Evolutionary conservation across 2,888 invertebrate species (phyloP).

Genomic region (Drosophila algonquin): DNA sequence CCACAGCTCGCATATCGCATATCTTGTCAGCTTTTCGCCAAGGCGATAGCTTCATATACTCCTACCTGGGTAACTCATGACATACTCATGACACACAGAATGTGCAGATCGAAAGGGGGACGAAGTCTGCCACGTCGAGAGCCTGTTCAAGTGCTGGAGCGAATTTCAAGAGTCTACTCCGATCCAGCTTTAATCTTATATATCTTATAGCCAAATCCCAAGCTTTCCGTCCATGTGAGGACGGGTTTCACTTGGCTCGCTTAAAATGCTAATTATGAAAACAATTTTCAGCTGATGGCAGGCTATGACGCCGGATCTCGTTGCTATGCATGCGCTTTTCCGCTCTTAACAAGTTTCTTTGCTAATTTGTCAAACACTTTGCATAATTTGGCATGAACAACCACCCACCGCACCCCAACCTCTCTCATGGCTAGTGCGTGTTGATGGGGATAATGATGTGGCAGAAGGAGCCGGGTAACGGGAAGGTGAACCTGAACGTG

Average conservation of each 20-base stretch:
- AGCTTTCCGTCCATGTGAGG: background rate
- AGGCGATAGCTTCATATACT: conserved; percentile 6
- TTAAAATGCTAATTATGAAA: conserved; percentile 73
- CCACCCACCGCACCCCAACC: too few relatives aligned
- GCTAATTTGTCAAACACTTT: conserved; percentile 81
- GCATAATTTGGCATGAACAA: conserved; percentile 67
- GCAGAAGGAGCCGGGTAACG: conserved; percentile 9
- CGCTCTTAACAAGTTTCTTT: conserved; percentile 75
- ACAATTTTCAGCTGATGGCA: conserved; percentile 61
- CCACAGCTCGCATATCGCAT: conserved; percentile 25
- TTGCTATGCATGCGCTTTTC: conserved; percentile 79
- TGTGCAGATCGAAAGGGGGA: conserved; percentile 26
- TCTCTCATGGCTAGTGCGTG: conserved; percentile 10
- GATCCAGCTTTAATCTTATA: background rate
- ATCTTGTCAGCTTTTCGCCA: conserved; percentile 8
- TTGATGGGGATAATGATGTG: conserved; percentile 36
- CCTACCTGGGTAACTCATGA: background rate
- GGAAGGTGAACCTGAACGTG: too few relatives aligned
- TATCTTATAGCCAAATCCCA: background rate
- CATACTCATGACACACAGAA: background rate
- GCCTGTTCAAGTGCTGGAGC: background rate
- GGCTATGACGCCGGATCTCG: conserved; percentile 60
- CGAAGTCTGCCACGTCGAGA: conserved; percentile 36
- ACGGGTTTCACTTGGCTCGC: conserved; percentile 22
- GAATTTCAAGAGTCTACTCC: background rate